Evolutionary conservation across 1,140 invertebrate genomes (phyloP).

Genomic region (Neodiprion virginianus): DNA sequence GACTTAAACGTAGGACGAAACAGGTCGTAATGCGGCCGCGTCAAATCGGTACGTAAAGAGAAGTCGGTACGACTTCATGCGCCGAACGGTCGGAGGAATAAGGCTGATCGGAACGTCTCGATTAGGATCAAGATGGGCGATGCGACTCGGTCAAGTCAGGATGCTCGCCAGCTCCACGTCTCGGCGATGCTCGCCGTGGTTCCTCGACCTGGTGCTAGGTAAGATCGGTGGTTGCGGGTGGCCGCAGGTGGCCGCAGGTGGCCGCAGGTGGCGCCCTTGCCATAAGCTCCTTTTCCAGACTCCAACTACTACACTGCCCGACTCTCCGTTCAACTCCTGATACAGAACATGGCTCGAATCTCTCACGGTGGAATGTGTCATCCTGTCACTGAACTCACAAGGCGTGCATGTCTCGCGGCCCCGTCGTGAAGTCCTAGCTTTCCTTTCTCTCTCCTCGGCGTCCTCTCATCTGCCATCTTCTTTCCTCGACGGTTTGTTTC

Average conservation of each 20-base stretch:
- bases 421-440: slow-evolving; percentile 22
- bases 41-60: no score
- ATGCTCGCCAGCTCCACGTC: not conserved
- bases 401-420: slow-evolving; percentile 42
- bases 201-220: slow-evolving; percentile 41
- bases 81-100: not conserved
- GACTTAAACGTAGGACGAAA: not conserved
- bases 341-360: slow-evolving; percentile 52
- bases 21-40: not conserved
- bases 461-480: no score
- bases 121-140: slow-evolving; percentile 52
- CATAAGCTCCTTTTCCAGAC: slow-evolving; percentile 45
- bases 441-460: not conserved
- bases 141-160: not conserved
- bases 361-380: slow-evolving; percentile 60
- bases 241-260: slow-evolving; percentile 57
- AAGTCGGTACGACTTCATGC: not conserved
- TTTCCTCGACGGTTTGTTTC: not conserved
- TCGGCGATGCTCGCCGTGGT: not conserved
- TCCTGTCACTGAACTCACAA: slow-evolving; percentile 57
- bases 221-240: slow-evolving; percentile 53
- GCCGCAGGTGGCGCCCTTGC: slow-evolving; percentile 57
- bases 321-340: slow-evolving; percentile 40
- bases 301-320: not conserved
- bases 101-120: slow-evolving; percentile 46